Conservation (phyloP, 2,113 vertebrate species). For the Poicephalus gulielmi region DNA sequence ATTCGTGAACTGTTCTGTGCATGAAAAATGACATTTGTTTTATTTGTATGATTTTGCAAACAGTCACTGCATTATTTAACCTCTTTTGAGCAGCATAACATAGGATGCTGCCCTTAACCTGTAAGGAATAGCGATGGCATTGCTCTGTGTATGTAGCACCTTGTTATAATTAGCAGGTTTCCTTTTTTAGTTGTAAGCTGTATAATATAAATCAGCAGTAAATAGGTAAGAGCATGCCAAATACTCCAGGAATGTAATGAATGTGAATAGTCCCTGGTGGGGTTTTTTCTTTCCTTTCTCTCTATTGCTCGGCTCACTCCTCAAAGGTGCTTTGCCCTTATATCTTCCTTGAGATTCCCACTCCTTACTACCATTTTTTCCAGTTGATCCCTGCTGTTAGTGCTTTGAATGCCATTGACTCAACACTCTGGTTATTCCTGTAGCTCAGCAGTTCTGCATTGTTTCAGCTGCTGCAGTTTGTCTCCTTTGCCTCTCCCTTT, state of each 20-base stretch:
- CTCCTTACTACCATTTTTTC: not conserved
- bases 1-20: conserved; percentile 20
- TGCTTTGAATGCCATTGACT: conserved; percentile 64
- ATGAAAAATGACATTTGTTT: conserved; percentile 51
- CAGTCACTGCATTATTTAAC: conserved; percentile 38
- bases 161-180: not conserved
- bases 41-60: conserved; percentile 30
- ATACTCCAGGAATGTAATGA: not conserved
- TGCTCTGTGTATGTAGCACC: not conserved
- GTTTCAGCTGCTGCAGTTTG: conserved; percentile 21
- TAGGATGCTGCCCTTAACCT: not conserved
- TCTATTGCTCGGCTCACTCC: not conserved
- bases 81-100: not conserved
- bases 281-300: not conserved
- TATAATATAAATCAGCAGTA: not conserved
- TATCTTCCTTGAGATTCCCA: conserved; percentile 55
- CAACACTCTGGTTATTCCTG: conserved; percentile 27
- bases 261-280: not conserved
- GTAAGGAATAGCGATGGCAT: not conserved
- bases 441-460: conserved; percentile 63
- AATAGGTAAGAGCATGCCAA: not conserved
- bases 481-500: conserved; percentile 18
- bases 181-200: not conserved
- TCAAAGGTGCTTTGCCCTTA: conserved; percentile 62
- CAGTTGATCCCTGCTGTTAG: conserved; percentile 39